Conservation (phyloP, 2,888 invertebrate genomes). For the Drosophila fungiperda region DNA sequence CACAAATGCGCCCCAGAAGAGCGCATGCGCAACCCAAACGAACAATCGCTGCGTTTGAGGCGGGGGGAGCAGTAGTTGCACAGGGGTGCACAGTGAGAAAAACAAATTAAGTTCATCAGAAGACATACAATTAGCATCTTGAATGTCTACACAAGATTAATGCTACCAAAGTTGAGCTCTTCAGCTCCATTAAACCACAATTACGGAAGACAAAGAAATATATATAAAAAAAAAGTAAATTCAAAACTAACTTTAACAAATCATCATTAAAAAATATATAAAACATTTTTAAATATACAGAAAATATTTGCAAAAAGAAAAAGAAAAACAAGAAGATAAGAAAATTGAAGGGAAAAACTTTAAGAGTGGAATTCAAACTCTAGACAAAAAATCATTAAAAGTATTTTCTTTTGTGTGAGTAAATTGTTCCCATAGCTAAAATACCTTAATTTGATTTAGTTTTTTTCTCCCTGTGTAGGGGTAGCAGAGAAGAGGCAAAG, state of each 20-base stretch:
- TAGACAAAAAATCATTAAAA: not conserved
- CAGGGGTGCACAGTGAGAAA: constrained; percentile 4
- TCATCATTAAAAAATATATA: too few relatives aligned
- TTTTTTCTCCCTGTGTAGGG: constrained; percentile 2
- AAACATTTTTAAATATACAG: too few relatives aligned
- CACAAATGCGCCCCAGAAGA: constrained; percentile 65
- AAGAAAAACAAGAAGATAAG: not conserved
- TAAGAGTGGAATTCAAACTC: not conserved
- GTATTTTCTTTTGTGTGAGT: not conserved
- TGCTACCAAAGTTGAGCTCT: not conserved
- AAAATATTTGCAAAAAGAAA: not conserved
- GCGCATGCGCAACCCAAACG: constrained; percentile 40
- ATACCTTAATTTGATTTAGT: not conserved
- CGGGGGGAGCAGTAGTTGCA: too few relatives aligned
- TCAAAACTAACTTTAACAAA: not conserved
- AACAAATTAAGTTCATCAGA: not conserved
- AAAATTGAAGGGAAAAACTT: too few relatives aligned
- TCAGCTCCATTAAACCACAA: not conserved
- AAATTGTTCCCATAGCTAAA: not conserved
- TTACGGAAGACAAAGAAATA: not conserved
- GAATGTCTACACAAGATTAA: not conserved
- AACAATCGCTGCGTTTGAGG: constrained; percentile 40
- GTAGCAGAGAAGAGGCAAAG: not conserved
- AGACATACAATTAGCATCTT: not conserved
- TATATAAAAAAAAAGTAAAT: not conserved